Conservation (phyloP, 92 coral and sea anemone species). For the Palythoa heliodiscus region DNA sequence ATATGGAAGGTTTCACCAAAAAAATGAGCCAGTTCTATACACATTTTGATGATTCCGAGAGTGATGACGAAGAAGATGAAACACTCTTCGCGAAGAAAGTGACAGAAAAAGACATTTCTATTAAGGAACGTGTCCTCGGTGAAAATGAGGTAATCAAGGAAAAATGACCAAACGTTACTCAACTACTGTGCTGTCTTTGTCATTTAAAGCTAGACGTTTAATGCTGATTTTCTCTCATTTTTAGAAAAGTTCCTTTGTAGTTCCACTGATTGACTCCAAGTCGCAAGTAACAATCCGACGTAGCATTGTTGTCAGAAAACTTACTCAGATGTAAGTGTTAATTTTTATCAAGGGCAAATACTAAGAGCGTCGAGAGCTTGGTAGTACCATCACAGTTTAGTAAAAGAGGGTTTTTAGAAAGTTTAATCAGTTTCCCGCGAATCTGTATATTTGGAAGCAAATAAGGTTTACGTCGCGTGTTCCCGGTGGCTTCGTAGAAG, state of each 20-base stretch:
- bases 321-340: constrained; percentile 75
- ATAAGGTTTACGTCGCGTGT: no score
- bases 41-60: constrained; percentile 28
- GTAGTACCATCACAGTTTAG: no score
- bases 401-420: no score
- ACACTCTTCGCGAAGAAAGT: not conserved
- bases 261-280: constrained; percentile 89
- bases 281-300: constrained; percentile 81
- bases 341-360: not conserved
- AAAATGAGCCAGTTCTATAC: constrained; percentile 35
- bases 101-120: constrained; percentile 1
- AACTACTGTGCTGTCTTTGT: not conserved
- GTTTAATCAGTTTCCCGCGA: no score
- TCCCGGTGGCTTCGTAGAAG: no score
- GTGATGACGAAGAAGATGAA: constrained; percentile 9
- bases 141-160: not conserved
- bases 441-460: no score
- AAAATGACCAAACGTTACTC: not conserved
- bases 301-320: constrained; percentile 74
- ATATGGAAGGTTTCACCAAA: constrained; percentile 25
- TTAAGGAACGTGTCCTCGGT: not conserved
- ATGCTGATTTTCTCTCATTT: not conserved
- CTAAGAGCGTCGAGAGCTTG: no score
- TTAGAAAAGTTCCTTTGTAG: constrained; percentile 45
- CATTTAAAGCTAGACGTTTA: not conserved